These are phyloP conservation scores for Pycnomerus fuliginosus DNA, from an alignment of 2,888 invertebrate genomes.

Conservation along the genomic window DNA sequence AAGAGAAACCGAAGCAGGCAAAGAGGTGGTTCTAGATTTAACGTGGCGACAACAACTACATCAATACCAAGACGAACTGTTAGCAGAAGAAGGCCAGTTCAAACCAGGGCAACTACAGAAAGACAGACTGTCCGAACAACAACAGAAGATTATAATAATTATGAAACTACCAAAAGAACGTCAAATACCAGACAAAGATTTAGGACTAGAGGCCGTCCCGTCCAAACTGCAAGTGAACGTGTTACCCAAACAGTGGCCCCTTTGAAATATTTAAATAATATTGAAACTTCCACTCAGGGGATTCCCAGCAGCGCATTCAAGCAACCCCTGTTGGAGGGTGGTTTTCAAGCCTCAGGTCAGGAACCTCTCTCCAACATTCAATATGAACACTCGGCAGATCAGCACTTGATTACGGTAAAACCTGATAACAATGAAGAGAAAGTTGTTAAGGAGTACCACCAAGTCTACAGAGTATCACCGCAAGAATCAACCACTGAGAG, in stretches of 20 bases:
- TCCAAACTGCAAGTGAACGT: slow-evolving; percentile 30
- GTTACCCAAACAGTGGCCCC: slow-evolving; percentile 25
- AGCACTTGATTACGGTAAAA: slow-evolving; percentile 26
- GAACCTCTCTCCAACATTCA: slow-evolving; percentile 40
- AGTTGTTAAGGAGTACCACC: slow-evolving; percentile 25
- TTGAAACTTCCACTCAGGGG: no score
- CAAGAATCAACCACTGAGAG: slow-evolving; percentile 22
- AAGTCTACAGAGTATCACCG: slow-evolving; percentile 21
- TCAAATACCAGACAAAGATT: slow-evolving; percentile 35
- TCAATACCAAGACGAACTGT: slow-evolving; percentile 47
- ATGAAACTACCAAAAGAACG: slow-evolving; percentile 27
- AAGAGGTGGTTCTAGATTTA: slow-evolving; percentile 48
- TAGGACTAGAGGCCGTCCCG: slow-evolving; percentile 44
- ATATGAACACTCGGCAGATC: slow-evolving; percentile 33
- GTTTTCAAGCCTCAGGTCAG: slow-evolving; percentile 24
- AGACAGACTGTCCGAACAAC: slow-evolving; percentile 15
- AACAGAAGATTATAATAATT: slow-evolving; percentile 26
- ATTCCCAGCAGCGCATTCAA: no score
- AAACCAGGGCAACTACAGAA: slow-evolving; percentile 28
- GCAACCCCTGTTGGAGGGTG: slow-evolving; percentile 25
- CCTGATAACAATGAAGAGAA: slow-evolving; percentile 11
- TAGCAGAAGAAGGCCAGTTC: slow-evolving; percentile 51
- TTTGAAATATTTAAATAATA: no score
- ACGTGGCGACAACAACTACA: slow-evolving; percentile 50
- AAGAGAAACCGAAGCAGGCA: slow-evolving; percentile 56